Conservation (phyloP, 2,888 invertebrate genomes). For the Globia sparganii region DNA sequence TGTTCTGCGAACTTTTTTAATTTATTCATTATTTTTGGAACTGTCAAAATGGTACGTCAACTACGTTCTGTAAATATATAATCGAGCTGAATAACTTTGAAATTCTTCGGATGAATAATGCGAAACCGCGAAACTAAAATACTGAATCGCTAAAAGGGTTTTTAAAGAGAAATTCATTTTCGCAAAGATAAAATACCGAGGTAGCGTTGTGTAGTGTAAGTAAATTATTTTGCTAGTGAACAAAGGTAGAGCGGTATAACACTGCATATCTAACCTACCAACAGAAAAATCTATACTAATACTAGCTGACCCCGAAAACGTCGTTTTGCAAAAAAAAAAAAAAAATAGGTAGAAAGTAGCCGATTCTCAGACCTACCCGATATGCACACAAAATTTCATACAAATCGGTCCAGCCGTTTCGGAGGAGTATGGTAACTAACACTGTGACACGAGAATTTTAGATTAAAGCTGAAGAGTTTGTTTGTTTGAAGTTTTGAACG, state of each 20-base stretch:
- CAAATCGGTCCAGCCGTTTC: too few relatives aligned
- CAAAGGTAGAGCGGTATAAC: slow-evolving; percentile 22
- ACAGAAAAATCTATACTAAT: neutral
- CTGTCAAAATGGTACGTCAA: slow-evolving; percentile 38
- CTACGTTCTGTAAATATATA: slow-evolving; percentile 39
- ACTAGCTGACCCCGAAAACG: too few relatives aligned
- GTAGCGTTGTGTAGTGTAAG: slow-evolving; percentile 9
- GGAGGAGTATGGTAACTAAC: too few relatives aligned
- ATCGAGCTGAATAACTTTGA: slow-evolving; percentile 25
- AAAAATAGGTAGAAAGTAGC: too few relatives aligned
- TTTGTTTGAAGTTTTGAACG: too few relatives aligned
- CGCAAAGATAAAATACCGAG: slow-evolving; percentile 30
- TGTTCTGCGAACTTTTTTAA: slow-evolving; percentile 56
- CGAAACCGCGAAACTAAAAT: slow-evolving; percentile 35
- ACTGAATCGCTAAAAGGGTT: slow-evolving; percentile 41
- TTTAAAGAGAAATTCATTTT: slow-evolving; percentile 42
- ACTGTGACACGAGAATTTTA: too few relatives aligned
- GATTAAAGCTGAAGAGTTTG: neutral
- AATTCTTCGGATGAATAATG: slow-evolving; percentile 20
- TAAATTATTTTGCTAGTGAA: slow-evolving; percentile 35
- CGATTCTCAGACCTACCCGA: too few relatives aligned
- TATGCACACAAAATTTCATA: too few relatives aligned
- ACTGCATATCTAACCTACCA: neutral
- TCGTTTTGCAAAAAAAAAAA: too few relatives aligned
- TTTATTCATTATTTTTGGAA: slow-evolving; percentile 62